Base-by-base conservation (phyloP, 2,888 invertebrate species). In the Drosophila macrothrix region DNA sequence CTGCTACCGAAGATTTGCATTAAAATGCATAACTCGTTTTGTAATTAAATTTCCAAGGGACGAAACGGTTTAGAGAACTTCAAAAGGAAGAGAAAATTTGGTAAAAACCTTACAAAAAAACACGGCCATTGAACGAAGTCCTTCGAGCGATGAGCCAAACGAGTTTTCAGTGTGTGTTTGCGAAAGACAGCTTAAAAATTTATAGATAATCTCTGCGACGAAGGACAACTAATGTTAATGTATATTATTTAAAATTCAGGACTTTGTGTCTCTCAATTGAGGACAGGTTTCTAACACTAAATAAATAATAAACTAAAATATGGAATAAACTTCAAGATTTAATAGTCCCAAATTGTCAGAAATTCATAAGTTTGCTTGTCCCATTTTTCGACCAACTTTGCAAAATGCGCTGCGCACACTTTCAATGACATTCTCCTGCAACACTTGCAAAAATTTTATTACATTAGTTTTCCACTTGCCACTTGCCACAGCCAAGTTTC, bases 11-110 rank as follows among this genome's bases (percentile, higher is more conserved):
- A 56, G 22, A 73, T 74, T 73, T 75, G 70, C 83, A 90, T 90
- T 85, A 83, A 85, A 85, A 88, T 85, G 90, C 85, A 88, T 68
- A 72, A 61, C 77, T 54, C 61, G 67, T 68, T 75, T 77, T 25
- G 46, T 73, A 73, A 73, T 83, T 83, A 72, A 69, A 81, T 88
- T 83, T 53, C 63, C 35, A 39, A 33, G 33, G 56, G 46, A 31
- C 9, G 22, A 28, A 28, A 29, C 22, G 43, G 12, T 0, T 9
- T 16, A 4, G 25, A 52, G 28, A 28, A 6, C 28, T 14, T 29
- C 49, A 41, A 68, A 67, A 35, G 41, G 14, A 25, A 6, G 7
- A 1, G 53, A 10, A 46, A 35, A 5, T n/a, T 16, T 31, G 19
- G 7, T 10, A 28, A 41, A 31, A 28, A 4, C 19, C 22, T 39